Conservation (phyloP, 1,140 invertebrate genomes). For the Rhizoglyphus robini region DNA sequence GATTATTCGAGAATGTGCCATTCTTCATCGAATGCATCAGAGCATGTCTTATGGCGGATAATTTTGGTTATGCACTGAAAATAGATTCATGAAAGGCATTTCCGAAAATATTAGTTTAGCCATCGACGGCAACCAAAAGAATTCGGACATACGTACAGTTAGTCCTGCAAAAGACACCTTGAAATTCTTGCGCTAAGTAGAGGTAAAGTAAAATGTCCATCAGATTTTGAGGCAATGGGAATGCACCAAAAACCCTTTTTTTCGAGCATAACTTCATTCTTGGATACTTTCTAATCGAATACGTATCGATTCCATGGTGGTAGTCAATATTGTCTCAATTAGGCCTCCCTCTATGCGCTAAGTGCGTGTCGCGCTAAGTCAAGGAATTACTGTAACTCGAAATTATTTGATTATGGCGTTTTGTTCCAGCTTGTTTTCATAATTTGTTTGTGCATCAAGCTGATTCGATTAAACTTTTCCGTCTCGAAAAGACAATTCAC, state of each 20-base stretch:
- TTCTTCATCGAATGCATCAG: not conserved
- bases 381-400: too few relatives aligned
- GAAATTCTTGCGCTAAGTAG: too few relatives aligned
- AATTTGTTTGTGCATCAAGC: not conserved
- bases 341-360: too few relatives aligned
- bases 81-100: not conserved
- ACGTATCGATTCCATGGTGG: too few relatives aligned
- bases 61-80: not conserved
- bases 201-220: too few relatives aligned
- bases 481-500: not conserved
- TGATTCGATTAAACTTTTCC: not conserved
- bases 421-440: not conserved
- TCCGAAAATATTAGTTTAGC: not conserved
- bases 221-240: too few relatives aligned
- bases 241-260: too few relatives aligned
- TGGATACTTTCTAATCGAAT: too few relatives aligned
- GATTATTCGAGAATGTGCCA: slow-evolving; percentile 48
- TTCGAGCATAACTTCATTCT: too few relatives aligned
- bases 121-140: not conserved
- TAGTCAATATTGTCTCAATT: too few relatives aligned
- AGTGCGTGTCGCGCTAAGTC: too few relatives aligned
- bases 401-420: not conserved
- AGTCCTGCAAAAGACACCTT: too few relatives aligned
- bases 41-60: not conserved
- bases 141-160: not conserved